A percentile compares a stretch with the other conserved stretches of the same genome.
Evolutionary conservation across 2,888 invertebrate species (phyloP).

Genomic region (Gari tellinella): DNA sequence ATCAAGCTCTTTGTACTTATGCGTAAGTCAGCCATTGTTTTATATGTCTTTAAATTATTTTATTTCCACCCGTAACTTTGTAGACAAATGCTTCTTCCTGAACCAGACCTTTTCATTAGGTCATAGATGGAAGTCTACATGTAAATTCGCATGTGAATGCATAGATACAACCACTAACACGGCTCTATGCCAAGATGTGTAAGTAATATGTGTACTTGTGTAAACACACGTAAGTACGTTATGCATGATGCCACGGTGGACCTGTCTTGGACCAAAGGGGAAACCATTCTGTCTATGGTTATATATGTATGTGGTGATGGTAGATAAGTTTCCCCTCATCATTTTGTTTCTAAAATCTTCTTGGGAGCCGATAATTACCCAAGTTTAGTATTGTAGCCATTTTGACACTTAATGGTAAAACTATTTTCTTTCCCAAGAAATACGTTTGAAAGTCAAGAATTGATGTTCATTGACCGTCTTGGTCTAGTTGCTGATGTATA

Average conservation of each 20-base stretch:
- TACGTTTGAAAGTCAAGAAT: too few species aligned
- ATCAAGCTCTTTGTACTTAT: conserved; percentile 43
- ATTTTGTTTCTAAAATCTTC: too few species aligned
- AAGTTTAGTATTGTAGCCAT: too few species aligned
- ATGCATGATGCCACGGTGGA: background rate
- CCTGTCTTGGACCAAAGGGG: too few species aligned
- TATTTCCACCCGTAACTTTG: conserved; percentile 1
- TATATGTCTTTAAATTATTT: background rate
- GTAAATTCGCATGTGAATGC: conserved; percentile 54
- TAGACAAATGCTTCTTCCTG: conserved; percentile 52
- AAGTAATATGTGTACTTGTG: conserved; percentile 7
- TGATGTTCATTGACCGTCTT: too few species aligned
- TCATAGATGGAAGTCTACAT: conserved; percentile 50
- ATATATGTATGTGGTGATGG: too few species aligned
- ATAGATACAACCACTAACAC: conserved; percentile 34
- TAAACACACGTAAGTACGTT: background rate
- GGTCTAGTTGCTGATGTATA: too few species aligned
- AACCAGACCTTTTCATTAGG: conserved; percentile 42
- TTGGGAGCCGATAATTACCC: too few species aligned
- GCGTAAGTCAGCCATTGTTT: conserved; percentile 13
- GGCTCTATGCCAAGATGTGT: conserved; percentile 42
- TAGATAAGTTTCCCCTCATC: too few species aligned
- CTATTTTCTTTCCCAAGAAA: too few species aligned
- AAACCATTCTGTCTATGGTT: too few species aligned
- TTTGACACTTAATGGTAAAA: too few species aligned